phyloP scores from a whole-genome alignment of 2,797 vertebrate genomes.

The Sparidentex hasta region DNA sequence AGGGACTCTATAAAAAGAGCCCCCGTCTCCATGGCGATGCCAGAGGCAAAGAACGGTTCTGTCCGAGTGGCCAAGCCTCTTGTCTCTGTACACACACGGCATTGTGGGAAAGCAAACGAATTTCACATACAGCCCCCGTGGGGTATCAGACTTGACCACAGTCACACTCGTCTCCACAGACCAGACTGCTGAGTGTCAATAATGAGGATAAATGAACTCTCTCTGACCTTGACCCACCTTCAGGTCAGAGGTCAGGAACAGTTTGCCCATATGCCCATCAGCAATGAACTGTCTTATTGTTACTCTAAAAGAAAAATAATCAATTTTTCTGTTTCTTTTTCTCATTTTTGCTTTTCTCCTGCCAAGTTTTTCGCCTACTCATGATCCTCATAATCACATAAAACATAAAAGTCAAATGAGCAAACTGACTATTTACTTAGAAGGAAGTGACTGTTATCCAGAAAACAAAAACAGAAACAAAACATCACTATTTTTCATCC shows the following conservation, averaged over 20 bases:
- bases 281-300: background rate
- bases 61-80: conserved; percentile 27
- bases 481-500: background rate
- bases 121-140: conserved; percentile 52
- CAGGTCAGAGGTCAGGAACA: conserved; percentile 28
- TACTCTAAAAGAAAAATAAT: background rate
- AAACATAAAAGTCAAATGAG: background rate
- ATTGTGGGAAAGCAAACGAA: conserved; percentile 71
- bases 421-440: background rate
- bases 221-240: conserved; percentile 4
- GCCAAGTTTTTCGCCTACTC: background rate
- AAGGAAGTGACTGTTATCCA: conserved; percentile 3
- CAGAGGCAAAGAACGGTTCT: conserved; percentile 61
- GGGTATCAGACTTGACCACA: conserved; percentile 9
- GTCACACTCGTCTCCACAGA: conserved; percentile 12
- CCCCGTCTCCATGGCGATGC: conserved; percentile 69
- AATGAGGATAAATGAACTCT: background rate
- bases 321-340: background rate
- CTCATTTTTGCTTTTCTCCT: background rate
- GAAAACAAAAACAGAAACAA: conserved; percentile 6
- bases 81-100: conserved; percentile 57
- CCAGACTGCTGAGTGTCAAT: background rate
- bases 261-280: background rate
- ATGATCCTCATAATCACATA: background rate
- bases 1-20: conserved; percentile 57